Evolutionary conservation across 2,888 invertebrate genomes (phyloP), one percentile per base, ranked within the genome.

Genomic region (Acronicta psi): DNA sequence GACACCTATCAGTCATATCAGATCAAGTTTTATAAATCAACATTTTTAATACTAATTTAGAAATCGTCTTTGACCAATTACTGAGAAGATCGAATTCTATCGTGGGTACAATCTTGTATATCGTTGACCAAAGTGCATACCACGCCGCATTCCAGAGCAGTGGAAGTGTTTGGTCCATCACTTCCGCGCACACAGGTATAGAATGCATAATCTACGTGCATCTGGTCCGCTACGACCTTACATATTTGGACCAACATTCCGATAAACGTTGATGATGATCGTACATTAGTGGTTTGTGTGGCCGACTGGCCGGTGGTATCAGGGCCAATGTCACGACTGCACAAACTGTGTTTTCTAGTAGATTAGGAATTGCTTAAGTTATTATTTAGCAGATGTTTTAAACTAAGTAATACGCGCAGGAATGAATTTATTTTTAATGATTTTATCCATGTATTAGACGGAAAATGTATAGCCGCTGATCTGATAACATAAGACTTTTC

Each of bases 201-300:
- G 38, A 56, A 53, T 63, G 57, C 53, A 63, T 72, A 56, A 55
- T 57, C 46, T 50, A 55, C 61, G 42, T 71, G 70, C 47, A 66
- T 70, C 49, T 69, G 60, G 52, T 42, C n/a, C n/a, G 53, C 56
- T 43, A 42, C 51, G 11, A 47, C 38, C 37, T 53, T 43, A 59
- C 44, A 64, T 63, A 65, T 66, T 75, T 60, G 57, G 59, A 44
- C 57, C 57, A 73, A 73, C 60, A 69, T 63, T 69, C 65, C 59
- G 37, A 42, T 46, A 46, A 29, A 44, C 17, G 20, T 50, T 59
- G 34, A 36, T 43, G 34, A 42, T 44, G 40, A 52, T 50, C 38
- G 16, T 65, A 43, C 23, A 43, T 31, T 40, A 55, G 45, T 23
- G 43, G 60, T 66, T 53, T 67, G 49, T 53, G 66, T 66, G 34